phyloP scores from a whole-genome alignment of 2,888 invertebrate genomes.

The Anorthoa munda region DNA sequence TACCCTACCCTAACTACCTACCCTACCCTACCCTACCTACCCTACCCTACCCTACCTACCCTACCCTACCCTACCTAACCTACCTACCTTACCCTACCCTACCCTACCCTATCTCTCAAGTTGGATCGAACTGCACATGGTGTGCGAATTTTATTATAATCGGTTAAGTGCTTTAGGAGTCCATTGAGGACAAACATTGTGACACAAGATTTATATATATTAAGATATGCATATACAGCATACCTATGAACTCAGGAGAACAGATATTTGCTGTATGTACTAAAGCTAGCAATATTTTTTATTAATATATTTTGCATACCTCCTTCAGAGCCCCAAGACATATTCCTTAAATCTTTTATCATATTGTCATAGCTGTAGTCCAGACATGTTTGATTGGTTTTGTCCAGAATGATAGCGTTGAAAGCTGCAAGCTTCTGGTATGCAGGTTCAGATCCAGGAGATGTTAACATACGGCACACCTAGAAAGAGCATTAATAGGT shows the following conservation, averaged over 20 bases:
- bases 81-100: too few species aligned
- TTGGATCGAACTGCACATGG: too few species aligned
- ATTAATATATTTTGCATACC: conserved; percentile 80
- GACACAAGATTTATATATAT: too few species aligned
- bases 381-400: conserved; percentile 93
- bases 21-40: too few species aligned
- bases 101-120: too few species aligned
- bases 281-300: too few species aligned
- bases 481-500: conserved; percentile 61
- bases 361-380: conserved; percentile 96
- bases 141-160: too few species aligned
- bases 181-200: too few species aligned
- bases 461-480: conserved; percentile 95
- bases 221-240: not conserved
- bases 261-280: not conserved
- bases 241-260: not conserved
- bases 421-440: conserved; percentile 94
- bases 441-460: conserved; percentile 90
- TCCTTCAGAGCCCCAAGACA: conserved; percentile 93
- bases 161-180: too few species aligned
- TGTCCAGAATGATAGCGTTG: conserved; percentile 93
- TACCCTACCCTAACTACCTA: too few species aligned
- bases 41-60: too few species aligned
- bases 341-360: conserved; percentile 93
- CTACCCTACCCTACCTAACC: too few species aligned